Evolutionary conservation across 2,888 invertebrate genomes (phyloP).

Genomic region (Salpingus planirostris): DNA sequence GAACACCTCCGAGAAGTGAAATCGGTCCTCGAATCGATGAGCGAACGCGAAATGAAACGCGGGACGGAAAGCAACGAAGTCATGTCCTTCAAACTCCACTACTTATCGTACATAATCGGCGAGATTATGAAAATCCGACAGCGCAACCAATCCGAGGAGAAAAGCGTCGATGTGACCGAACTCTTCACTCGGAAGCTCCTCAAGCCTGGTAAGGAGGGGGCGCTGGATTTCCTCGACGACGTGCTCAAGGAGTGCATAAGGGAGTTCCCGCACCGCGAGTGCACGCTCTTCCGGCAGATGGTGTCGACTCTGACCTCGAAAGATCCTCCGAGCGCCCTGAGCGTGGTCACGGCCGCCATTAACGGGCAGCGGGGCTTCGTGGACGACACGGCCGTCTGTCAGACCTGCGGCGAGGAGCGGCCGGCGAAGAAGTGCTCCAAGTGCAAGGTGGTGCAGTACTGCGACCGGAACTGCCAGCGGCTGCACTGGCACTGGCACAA

Average conservation of each 20-base stretch:
- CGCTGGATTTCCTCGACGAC: constrained; percentile 53
- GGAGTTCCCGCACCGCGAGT: constrained; percentile 85
- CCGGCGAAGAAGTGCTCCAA: constrained; percentile 90
- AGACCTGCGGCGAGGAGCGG: constrained; percentile 80
- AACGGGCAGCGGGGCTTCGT: constrained; percentile 82
- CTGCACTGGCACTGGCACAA: constrained; percentile 90
- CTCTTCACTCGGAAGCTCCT: constrained; percentile 65
- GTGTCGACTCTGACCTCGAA: constrained; percentile 66
- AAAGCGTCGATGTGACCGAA: constrained; percentile 62
- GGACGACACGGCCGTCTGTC: constrained; percentile 60
- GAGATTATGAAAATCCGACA: constrained; percentile 65
- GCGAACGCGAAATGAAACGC: constrained; percentile 78
- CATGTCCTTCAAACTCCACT: constrained; percentile 84
- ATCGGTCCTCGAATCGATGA: constrained; percentile 73
- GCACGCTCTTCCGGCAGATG: constrained; percentile 81
- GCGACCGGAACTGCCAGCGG: constrained; percentile 88
- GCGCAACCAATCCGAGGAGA: constrained; percentile 36
- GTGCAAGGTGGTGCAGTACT: constrained; percentile 90
- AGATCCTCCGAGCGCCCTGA: constrained; percentile 61
- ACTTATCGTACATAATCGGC: constrained; percentile 63
- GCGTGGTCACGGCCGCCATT: constrained; percentile 69
- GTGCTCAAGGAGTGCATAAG: constrained; percentile 80
- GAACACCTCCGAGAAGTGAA: constrained; percentile 66
- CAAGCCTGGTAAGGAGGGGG: constrained; percentile 63
- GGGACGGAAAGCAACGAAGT: constrained; percentile 80